Evolutionary conservation across 2,113 vertebrate genomes (phyloP).

Genomic region (Ivindomyrus marchei): DNA sequence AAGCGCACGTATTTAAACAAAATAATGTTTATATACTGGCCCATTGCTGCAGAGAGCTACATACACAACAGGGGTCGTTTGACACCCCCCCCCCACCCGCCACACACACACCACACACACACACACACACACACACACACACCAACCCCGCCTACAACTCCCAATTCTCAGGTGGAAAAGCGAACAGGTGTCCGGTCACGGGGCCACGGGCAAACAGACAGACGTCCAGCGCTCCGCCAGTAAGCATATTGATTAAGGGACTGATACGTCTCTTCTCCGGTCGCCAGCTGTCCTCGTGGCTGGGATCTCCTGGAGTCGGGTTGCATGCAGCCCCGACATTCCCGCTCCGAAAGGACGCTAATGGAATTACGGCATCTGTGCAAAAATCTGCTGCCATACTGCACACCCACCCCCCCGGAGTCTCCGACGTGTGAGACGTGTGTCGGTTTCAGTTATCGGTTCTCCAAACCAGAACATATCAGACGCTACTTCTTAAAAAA

Average conservation of each 20-base stretch:
- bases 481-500: neutral
- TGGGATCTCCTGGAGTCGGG: constrained; percentile 41
- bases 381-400: constrained; percentile 42
- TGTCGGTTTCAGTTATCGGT: neutral
- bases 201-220: constrained; percentile 22
- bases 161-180: constrained; percentile 5
- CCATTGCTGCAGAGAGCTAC: neutral
- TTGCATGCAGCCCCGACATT: constrained; percentile 47
- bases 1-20: neutral
- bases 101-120: no score
- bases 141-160: neutral
- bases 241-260: constrained; percentile 44
- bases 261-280: constrained; percentile 37
- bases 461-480: neutral
- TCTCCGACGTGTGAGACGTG: neutral
- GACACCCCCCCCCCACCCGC: neutral
- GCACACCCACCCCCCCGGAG: neutral
- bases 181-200: constrained; percentile 23
- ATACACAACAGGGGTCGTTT: neutral
- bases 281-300: constrained; percentile 42
- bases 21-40: neutral
- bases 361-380: constrained; percentile 60
- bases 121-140: no score
- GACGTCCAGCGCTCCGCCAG: constrained; percentile 39
- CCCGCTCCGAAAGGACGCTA: constrained; percentile 50